Conservation (phyloP, 2,888 invertebrate genomes). For the Metallyticus violacea region DNA sequence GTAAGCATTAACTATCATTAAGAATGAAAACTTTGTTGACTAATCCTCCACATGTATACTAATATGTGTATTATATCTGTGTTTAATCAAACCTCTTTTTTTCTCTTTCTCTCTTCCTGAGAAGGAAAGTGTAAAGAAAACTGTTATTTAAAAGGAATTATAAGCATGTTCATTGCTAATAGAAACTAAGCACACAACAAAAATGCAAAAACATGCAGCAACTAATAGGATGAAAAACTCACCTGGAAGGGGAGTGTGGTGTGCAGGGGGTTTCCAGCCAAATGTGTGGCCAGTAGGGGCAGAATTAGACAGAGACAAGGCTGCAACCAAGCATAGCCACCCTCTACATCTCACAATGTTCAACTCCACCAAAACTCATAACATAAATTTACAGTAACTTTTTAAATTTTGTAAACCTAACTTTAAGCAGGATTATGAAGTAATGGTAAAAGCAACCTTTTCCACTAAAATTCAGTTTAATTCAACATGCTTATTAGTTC, state of each 20-base stretch:
- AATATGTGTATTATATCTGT: no score
- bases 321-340: constrained; percentile 21
- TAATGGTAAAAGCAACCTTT: background rate
- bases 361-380: background rate
- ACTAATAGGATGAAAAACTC: constrained; percentile 1
- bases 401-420: background rate
- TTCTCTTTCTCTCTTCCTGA: no score
- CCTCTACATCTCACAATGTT: constrained; percentile 10
- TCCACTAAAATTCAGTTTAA: background rate
- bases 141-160: no score
- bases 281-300: constrained; percentile 30
- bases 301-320: constrained; percentile 23
- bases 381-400: background rate
- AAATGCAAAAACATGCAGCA: background rate
- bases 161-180: background rate
- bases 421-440: background rate
- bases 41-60: no score
- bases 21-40: no score
- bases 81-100: no score
- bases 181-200: background rate
- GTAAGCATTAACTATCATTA: no score
- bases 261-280: constrained; percentile 32
- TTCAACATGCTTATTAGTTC: no score
- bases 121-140: no score
- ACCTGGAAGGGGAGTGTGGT: constrained; percentile 30